Conservation (phyloP, 1,140 invertebrate species). For the Ditylenchus dipsaci region DNA sequence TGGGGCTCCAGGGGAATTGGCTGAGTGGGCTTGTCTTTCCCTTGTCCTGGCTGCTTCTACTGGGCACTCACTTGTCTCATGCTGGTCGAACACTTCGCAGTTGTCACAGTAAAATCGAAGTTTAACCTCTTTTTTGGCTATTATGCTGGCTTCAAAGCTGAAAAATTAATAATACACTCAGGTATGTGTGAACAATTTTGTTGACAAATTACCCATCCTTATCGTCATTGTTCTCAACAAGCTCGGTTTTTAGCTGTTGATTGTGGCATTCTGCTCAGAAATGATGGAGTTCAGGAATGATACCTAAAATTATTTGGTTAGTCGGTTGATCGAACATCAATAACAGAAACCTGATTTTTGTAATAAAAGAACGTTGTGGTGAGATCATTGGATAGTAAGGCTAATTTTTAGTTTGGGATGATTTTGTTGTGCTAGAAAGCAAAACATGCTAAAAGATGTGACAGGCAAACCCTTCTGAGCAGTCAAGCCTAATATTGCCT, state of each 20-base stretch:
- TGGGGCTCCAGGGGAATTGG: not conserved
- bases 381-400: no score
- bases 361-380: no score
- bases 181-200: not conserved
- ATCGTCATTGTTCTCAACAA: not conserved
- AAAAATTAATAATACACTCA: not conserved
- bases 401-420: no score
- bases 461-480: no score
- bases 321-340: no score
- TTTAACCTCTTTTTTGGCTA: not conserved
- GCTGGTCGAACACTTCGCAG: slow-evolving; percentile 88
- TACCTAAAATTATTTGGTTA: not conserved
- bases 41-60: slow-evolving; percentile 59
- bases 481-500: no score
- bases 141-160: not conserved
- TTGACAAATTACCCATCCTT: not conserved
- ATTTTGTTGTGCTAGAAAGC: no score
- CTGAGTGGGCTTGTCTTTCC: slow-evolving; percentile 13
- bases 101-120: slow-evolving; percentile 87
- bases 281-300: not conserved
- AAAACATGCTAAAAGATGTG: no score
- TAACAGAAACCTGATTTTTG: no score
- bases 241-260: not conserved
- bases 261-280: not conserved
- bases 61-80: slow-evolving; percentile 94